phyloP scores from a whole-genome alignment of 2,797 vertebrate genomes.

The Melanotaenia parkinsoni region DNA sequence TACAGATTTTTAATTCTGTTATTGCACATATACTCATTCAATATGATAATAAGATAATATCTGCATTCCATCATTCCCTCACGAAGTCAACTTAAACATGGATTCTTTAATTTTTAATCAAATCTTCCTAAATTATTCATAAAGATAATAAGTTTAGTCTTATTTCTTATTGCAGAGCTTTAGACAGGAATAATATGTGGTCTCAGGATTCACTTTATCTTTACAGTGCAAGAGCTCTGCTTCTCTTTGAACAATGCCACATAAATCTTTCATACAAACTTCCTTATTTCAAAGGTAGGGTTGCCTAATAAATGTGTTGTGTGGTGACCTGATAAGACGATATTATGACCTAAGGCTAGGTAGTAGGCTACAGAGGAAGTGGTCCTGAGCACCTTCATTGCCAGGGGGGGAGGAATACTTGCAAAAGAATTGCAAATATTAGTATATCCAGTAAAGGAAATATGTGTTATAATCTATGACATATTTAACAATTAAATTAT shows the following conservation, averaged over 20 bases:
- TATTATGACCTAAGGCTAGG: constrained; percentile 76
- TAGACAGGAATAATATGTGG: constrained; percentile 49
- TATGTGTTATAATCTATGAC: background rate
- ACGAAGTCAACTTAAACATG: background rate
- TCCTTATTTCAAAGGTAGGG: constrained; percentile 81
- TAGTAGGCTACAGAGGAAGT: constrained; percentile 72
- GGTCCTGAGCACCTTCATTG: constrained; percentile 55
- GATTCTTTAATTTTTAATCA: background rate
- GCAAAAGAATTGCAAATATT: constrained; percentile 45
- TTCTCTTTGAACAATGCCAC: constrained; percentile 81
- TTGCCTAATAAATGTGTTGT: constrained; percentile 78
- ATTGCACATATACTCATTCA: background rate
- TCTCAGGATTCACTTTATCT: constrained; percentile 68
- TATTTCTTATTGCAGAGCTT: constrained; percentile 36
- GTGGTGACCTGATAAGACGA: constrained; percentile 74
- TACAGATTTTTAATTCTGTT: background rate
- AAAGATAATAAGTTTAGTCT: constrained; percentile 19
- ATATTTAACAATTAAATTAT: background rate
- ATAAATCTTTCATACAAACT: constrained; percentile 81
- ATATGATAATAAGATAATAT: background rate
- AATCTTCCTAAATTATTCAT: background rate
- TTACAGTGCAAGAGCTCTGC: constrained; percentile 72
- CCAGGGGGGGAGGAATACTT: constrained; percentile 53
- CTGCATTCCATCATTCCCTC: background rate
- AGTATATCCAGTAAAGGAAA: constrained; percentile 14